These are phyloP conservation scores for Hippocampus mohnikei DNA, from an alignment of 2,113 vertebrate species.

Conservation along the genomic window DNA sequence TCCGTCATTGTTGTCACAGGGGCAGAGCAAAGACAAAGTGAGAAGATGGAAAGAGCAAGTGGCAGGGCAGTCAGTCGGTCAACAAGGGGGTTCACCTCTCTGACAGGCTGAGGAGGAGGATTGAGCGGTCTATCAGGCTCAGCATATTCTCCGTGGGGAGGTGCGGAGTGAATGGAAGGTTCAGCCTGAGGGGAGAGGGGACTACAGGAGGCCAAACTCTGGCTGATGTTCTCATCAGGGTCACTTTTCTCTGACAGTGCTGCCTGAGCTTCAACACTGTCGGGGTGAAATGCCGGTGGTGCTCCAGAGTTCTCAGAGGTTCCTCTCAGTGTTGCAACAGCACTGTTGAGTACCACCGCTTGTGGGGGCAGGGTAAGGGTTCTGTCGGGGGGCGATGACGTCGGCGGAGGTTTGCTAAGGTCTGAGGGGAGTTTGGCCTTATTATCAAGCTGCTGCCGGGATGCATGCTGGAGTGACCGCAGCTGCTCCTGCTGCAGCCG, in stretches of 20 bases:
- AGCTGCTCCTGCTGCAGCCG: slow-evolving; percentile 96
- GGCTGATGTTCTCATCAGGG: slow-evolving; percentile 30
- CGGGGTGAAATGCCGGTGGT: slow-evolving; percentile 20
- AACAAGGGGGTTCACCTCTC: slow-evolving; percentile 80
- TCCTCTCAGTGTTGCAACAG: slow-evolving; percentile 19
- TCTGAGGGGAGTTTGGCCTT: slow-evolving; percentile 45
- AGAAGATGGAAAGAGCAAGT: slow-evolving; percentile 54
- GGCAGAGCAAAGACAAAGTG: slow-evolving; percentile 43
- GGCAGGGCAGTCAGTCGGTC: slow-evolving; percentile 28
- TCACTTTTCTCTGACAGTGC: slow-evolving; percentile 20
- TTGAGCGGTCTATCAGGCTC: slow-evolving; percentile 42
- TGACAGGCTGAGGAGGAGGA: slow-evolving; percentile 70
- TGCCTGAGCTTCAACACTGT: slow-evolving; percentile 27
- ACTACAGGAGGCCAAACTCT: slow-evolving; percentile 6
- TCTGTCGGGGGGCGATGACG: slow-evolving; percentile 47
- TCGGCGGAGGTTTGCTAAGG: slow-evolving; percentile 39
- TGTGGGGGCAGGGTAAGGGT: slow-evolving; percentile 31
- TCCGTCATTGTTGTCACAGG: slow-evolving; percentile 9
- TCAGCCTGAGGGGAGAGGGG: slow-evolving; percentile 25
- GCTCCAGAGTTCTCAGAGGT: slow-evolving; percentile 16
- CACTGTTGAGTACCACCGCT: slow-evolving; percentile 43
- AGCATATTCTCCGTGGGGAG: slow-evolving; percentile 36
- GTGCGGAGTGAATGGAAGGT: slow-evolving; percentile 36
- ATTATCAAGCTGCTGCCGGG: slow-evolving; percentile 70
- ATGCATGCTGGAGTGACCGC: slow-evolving; percentile 88